A percentile compares a stretch with the other conserved stretches of the same genome.
phyloP scores from a whole-genome alignment of 2,797 vertebrate genomes.

The Podarcis lilfordi region DNA sequence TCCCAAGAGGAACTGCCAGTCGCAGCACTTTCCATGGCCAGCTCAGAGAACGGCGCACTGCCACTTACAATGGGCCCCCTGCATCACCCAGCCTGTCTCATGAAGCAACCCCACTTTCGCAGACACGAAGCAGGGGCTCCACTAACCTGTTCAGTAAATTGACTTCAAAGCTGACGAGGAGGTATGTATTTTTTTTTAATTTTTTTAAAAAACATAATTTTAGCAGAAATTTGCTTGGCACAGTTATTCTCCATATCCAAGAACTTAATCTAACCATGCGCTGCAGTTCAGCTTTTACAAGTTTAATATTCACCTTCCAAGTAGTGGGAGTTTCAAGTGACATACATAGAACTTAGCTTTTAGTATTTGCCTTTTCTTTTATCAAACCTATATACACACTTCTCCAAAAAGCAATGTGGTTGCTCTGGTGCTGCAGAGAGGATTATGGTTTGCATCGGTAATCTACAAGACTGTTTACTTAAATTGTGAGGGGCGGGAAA shows the following conservation, averaged over 20 bases:
- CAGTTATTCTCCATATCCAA: fast-evolving
- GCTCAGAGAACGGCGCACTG: conserved; percentile 92
- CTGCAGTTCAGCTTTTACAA: not conserved
- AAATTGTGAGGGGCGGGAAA: not conserved
- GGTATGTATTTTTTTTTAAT: conserved; percentile 79
- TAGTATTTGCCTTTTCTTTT: not conserved
- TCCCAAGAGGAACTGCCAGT: conserved; percentile 92
- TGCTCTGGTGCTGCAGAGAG: not conserved
- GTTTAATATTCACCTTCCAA: not conserved
- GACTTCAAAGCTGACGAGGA: conserved; percentile 96
- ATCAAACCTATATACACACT: not conserved
- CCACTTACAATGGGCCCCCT: conserved; percentile 96
- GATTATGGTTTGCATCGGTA: not conserved
- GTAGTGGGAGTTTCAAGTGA: not conserved
- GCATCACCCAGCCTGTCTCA: conserved; percentile 95
- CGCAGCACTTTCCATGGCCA: conserved; percentile 98
- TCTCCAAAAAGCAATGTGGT: not conserved
- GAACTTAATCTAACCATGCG: not conserved
- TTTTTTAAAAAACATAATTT: not conserved
- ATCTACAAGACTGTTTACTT: not conserved
- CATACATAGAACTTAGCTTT: not conserved
- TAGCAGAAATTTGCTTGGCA: fast-evolving
- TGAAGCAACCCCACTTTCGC: conserved; percentile 89
- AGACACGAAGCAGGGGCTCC: conserved; percentile 92
- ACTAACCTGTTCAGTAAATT: conserved; percentile 97